Percentiles rank a stretch among this genome's conserved stretches.
Conservation (phyloP, 2,888 invertebrate genomes). For the Torymus aiolomorphi region DNA sequence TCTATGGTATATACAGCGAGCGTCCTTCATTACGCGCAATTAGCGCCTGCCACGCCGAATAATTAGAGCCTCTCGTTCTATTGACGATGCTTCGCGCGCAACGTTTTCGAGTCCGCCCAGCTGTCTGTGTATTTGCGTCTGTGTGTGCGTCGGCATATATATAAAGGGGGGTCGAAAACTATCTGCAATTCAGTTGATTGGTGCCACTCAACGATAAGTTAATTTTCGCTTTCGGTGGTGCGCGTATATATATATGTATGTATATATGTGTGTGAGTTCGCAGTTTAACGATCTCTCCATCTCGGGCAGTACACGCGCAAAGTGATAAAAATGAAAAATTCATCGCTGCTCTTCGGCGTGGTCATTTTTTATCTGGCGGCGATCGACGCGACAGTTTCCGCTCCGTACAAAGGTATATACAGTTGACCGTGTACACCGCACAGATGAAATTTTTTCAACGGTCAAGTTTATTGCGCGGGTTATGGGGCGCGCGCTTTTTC, state of each 20-base stretch:
- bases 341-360: neutral
- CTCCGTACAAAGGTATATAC: constrained; percentile 4
- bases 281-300: no score
- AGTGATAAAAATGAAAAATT: constrained; percentile 13
- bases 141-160: neutral
- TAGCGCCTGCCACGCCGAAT: constrained; percentile 25
- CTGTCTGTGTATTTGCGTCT: no score
- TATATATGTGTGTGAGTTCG: no score
- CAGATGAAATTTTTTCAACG: no score
- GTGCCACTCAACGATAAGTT: constrained; percentile 8
- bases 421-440: neutral
- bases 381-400: neutral
- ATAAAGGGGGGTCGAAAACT: constrained; percentile 20
- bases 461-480: no score
- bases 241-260: no score
- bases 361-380: neutral
- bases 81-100: neutral
- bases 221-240: neutral
- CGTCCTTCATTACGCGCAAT: constrained; percentile 8
- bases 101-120: neutral
- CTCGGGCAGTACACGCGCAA: neutral
- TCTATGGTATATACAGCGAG: no score
- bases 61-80: constrained; percentile 39
- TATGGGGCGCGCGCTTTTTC: no score
- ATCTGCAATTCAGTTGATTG: constrained; percentile 36